A percentile compares a stretch with the other conserved stretches of the same genome.
phyloP scores from a whole-genome alignment of 2,888 invertebrate genomes.

The Phragmatobia fuliginosa region DNA sequence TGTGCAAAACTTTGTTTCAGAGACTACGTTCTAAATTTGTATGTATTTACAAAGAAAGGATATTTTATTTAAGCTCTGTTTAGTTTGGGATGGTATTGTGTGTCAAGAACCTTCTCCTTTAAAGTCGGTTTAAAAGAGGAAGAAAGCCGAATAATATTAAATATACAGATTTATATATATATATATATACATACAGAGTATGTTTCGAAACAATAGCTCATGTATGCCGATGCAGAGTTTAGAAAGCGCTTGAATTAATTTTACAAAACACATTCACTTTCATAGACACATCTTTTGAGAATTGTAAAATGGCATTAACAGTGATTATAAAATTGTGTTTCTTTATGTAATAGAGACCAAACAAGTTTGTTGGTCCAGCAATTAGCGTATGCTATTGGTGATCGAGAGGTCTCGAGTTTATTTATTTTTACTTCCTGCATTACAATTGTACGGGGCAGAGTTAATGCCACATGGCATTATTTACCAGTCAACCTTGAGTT shows the following conservation, averaged over 20 bases:
- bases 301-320: not conserved
- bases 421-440: no score
- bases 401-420: no score
- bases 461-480: no score
- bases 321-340: not conserved
- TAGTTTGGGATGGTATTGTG: no score
- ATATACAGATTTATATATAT: not conserved
- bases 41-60: no score
- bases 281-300: constrained; percentile 10
- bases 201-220: constrained; percentile 42
- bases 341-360: not conserved
- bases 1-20: no score
- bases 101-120: not conserved
- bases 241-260: constrained; percentile 50
- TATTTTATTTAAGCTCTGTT: no score
- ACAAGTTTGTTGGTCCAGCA: no score
- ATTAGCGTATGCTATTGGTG: no score
- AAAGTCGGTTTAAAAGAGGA: not conserved
- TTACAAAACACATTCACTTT: constrained; percentile 45
- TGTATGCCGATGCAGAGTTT: constrained; percentile 39
- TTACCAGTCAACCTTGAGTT: no score
- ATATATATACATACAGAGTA: constrained; percentile 4
- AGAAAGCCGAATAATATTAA: not conserved
- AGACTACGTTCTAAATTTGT: no score
- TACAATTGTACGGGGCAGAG: no score